Conservation (phyloP, 2,888 invertebrate genomes). For the Acronicta alni region DNA sequence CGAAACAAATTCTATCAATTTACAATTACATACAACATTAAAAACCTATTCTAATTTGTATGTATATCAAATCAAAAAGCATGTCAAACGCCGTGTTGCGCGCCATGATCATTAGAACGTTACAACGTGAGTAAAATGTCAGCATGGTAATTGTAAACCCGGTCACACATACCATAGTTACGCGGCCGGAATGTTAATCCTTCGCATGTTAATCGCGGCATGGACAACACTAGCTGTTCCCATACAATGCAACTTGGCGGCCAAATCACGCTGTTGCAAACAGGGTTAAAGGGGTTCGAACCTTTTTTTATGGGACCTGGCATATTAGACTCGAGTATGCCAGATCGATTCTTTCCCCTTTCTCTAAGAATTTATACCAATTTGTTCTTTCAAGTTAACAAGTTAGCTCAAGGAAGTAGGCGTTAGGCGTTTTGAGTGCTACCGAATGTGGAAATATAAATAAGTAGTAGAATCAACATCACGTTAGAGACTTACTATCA, state of each 20-base stretch:
- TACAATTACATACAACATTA: background rate
- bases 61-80: constrained; percentile 41
- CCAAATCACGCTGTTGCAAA: background rate
- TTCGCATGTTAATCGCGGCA: constrained; percentile 27
- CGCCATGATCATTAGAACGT: constrained; percentile 44
- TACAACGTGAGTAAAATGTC: constrained; percentile 58
- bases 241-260: constrained; percentile 9
- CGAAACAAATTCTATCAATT: too few species aligned
- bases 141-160: constrained; percentile 59
- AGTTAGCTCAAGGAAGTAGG: too few species aligned
- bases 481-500: too few species aligned
- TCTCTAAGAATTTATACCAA: too few species aligned
- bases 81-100: constrained; percentile 37
- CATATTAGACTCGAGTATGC: too few species aligned
- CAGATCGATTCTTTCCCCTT: too few species aligned
- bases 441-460: too few species aligned
- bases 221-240: constrained; percentile 21
- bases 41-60: constrained; percentile 7
- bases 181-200: constrained; percentile 67
- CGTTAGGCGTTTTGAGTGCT: too few species aligned
- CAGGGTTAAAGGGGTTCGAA: too few species aligned
- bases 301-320: too few species aligned
- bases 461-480: too few species aligned
- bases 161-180: constrained; percentile 67
- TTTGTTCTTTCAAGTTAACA: too few species aligned